Evolutionary conservation across 2,888 invertebrate genomes (phyloP).

Genomic region (Agrotis puta): DNA sequence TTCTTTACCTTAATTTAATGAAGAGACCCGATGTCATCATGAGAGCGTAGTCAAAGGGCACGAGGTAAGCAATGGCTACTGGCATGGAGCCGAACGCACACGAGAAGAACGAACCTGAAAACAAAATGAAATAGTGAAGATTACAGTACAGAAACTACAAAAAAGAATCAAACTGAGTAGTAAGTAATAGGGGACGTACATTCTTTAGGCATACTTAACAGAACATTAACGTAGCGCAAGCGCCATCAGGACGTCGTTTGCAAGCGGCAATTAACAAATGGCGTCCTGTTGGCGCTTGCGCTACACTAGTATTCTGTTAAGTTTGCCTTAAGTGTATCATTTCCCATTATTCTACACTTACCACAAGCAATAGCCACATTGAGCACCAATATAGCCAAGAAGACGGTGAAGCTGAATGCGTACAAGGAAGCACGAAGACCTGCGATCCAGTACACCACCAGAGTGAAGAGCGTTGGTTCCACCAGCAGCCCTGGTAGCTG

Average conservation of each 20-base stretch:
- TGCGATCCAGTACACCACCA: conserved; percentile 96
- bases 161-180: no score
- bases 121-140: conserved; percentile 1
- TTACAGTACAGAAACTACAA: neutral
- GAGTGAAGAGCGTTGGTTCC: conserved; percentile 95
- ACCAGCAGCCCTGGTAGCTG: conserved; percentile 96
- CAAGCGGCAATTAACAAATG: no score
- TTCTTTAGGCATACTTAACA: no score
- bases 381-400: conserved; percentile 94
- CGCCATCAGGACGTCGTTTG: no score
- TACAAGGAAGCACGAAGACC: conserved; percentile 93
- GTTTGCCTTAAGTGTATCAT: no score
- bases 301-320: no score
- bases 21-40: conserved; percentile 97
- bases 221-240: no score
- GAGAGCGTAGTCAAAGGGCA: conserved; percentile 96
- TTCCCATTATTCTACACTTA: no score
- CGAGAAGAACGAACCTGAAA: conserved; percentile 95
- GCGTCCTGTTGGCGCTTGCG: no score
- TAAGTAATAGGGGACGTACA: no score
- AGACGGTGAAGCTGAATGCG: conserved; percentile 93
- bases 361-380: conserved; percentile 97
- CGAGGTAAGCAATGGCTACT: conserved; percentile 95
- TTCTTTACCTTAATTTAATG: conserved; percentile 93
- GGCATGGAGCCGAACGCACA: conserved; percentile 95